Base-by-base conservation (phyloP, 2,113 vertebrate genomes). In the Coregonus clupeaformis region DNA sequence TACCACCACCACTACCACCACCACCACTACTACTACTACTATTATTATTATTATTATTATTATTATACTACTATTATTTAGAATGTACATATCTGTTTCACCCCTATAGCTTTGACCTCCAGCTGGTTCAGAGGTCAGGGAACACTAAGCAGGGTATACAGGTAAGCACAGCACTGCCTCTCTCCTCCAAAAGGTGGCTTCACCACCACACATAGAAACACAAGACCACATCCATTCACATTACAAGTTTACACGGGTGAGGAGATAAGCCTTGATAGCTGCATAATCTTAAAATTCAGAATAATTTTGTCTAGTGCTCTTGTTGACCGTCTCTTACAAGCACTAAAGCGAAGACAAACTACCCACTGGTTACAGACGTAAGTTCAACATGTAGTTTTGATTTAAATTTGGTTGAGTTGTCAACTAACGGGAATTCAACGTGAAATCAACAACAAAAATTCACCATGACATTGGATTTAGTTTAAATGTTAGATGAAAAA, bases 131-230 rank as follows among this genome's bases (percentile, higher is more conserved):
- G 2, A 77, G 62, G 64, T 68, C 66, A 72, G 65, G 57, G 69
- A 77, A 73, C 76, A 79, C 36, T 71, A 80, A 73, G 78, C 78
- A 81, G 81, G 77, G 69, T 85, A 52, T 67, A 79, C 49, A 80
- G 59, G 49, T 73, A 71, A 91, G 82, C 87, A 84, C 80, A 88
- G 76, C 86, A 82, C 85, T 89, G 83, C 85, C 80, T 79, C 82
- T 78, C 74, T 77, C 66, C 65, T 47, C 59, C 6, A 25, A 57
- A 55, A 57, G 47, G 80, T 78, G 81, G 82, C 82, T 36, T 67
- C 88, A 89, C 86, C 85, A 89, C 86, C 82, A 82, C 75, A 62
- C 20, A 1, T 80, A 49, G 14, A 62, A 22, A 75, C 60, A 36
- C 36, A 42, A 42, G 9, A 42, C 69, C 67, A 32, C 73, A 72